Conservation (phyloP, 2,113 vertebrate genomes). For the Gallinago undulata region DNA sequence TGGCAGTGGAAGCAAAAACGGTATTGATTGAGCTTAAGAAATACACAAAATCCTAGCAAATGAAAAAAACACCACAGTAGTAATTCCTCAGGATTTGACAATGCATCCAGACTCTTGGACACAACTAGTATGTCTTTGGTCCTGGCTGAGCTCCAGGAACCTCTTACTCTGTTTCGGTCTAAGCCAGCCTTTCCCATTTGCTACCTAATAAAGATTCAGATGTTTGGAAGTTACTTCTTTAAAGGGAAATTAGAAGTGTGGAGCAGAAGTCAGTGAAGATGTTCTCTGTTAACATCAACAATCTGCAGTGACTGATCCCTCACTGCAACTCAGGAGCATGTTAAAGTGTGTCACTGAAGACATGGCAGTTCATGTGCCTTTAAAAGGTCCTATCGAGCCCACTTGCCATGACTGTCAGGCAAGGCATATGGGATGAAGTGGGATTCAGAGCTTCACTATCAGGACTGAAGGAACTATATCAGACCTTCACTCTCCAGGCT, state of each 20-base stretch:
- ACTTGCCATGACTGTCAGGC: neutral
- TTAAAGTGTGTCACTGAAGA: neutral
- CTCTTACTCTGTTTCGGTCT: neutral
- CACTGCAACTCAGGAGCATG: neutral
- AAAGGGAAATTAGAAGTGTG: neutral
- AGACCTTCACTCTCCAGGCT: neutral
- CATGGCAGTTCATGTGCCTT: neutral
- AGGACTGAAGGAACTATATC: neutral
- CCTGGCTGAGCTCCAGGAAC: neutral
- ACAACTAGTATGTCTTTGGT: neutral
- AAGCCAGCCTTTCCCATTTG: neutral
- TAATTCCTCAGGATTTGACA: neutral
- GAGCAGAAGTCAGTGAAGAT: neutral
- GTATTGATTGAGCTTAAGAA: neutral
- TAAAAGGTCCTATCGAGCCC: neutral
- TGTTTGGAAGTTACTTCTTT: neutral
- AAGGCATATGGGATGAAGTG: neutral
- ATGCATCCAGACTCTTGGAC: neutral
- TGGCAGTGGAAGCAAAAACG: neutral
- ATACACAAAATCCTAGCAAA: neutral
- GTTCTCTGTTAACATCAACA: neutral
- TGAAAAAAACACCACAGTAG: neutral
- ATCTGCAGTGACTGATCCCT: neutral
- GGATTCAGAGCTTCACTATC: neutral
- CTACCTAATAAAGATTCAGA: neutral